Base-by-base conservation (phyloP, 2,888 invertebrate species). In the Myathropa florea region DNA sequence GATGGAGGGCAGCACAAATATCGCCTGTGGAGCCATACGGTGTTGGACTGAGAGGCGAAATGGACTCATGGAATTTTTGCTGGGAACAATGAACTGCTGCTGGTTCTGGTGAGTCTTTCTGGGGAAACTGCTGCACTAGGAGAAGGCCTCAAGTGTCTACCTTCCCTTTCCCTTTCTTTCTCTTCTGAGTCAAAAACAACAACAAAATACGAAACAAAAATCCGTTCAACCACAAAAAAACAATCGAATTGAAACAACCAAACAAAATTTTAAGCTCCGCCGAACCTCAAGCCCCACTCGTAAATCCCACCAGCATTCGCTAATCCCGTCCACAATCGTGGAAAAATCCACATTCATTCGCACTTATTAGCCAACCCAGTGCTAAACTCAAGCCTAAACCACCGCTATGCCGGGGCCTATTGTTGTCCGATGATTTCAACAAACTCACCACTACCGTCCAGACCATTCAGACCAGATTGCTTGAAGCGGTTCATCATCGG, bases 401-500 rank as follows among this genome's bases (percentile, higher is more conserved):
- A n/a, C 46, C 30, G 23, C 24, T 26, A 57, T 46, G 46, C 57
- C 24, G 12, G n/a, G 55, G 21, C 10, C 55, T 57, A 14, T 28
- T 36, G 60, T 39, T 64, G 53, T 63, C 68, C 70, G 70, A 28
- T 71, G 67, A 76, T 80, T 63, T 57, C 80, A 72, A 67, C 81
- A 76, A 76, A 84, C 80, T 70, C 33, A n/a, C n/a, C n/a, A n/a
- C n/a, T n/a, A n/a, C 68, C 57, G 64, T 60, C 39, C 71, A 12
- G 73, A 73, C 57, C 64, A 70, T 78, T 77, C 70, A 30, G 70
- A 82, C 85, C 85, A 77, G 77, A 85, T 82, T 85, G 82, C 77
- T 85, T 64, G 64, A 70, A 78, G 85, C 72, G 85, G 82, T 85
- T 77, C 82, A 82, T 85, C 85, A 82, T 63, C 57, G 85, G 85